Conservation (phyloP, 2,888 invertebrate species). For the Drosophila acutilabella region DNA sequence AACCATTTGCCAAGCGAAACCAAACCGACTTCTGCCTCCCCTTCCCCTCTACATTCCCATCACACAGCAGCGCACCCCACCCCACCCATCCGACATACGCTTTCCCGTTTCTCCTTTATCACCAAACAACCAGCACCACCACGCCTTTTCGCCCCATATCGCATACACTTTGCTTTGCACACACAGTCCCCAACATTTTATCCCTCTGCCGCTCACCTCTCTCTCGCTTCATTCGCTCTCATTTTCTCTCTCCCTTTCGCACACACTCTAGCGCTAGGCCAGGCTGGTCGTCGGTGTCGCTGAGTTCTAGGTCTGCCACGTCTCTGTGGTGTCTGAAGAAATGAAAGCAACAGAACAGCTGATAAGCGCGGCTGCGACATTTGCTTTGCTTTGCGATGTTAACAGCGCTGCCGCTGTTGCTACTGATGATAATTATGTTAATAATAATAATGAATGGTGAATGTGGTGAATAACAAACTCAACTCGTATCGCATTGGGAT, state of each 20-base stretch:
- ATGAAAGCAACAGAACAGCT: conserved; percentile 66
- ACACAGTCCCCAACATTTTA: conserved; percentile 16
- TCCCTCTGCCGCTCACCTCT: conserved; percentile 5
- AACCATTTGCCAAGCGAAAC: conserved; percentile 15
- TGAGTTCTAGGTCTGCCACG: conserved; percentile 42
- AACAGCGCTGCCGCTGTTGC: background rate
- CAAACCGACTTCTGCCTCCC: conserved; percentile 18
- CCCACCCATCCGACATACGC: background rate
- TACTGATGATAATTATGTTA: conserved; percentile 6
- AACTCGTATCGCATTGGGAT: conserved; percentile 1
- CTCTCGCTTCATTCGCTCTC: background rate
- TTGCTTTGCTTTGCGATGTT: conserved; percentile 7
- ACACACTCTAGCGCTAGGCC: conserved; percentile 21
- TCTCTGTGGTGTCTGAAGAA: conserved; percentile 50
- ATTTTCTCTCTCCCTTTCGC: background rate
- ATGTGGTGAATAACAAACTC: conserved; percentile 40
- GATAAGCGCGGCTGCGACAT: conserved; percentile 51
- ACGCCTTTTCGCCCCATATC: conserved; percentile 24
- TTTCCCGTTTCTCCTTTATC: conserved; percentile 3
- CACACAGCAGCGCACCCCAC: background rate
- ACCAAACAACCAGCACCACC: background rate
- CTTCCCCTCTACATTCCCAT: background rate
- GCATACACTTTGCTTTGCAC: conserved; percentile 22
- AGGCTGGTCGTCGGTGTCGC: conserved; percentile 16
- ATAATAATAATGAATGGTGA: background rate